phyloP scores from a whole-genome alignment of 2,888 invertebrate species.

The Panopea generosa region DNA sequence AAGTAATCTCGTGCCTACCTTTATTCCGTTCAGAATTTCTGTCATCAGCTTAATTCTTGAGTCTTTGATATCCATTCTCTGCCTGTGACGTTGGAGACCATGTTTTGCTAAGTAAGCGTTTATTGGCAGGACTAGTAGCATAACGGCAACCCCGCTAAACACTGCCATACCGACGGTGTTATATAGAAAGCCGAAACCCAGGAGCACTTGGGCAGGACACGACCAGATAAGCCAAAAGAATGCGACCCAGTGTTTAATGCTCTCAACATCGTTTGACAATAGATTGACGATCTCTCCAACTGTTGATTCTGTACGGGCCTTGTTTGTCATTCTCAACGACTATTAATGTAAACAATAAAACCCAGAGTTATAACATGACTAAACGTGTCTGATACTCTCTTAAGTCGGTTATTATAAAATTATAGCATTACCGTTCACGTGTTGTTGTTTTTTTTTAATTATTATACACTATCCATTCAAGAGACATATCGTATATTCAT shows the following conservation, averaged over 20 bases:
- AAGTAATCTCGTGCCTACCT: slow-evolving; percentile 62
- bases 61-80: slow-evolving; percentile 78
- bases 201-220: slow-evolving; percentile 62
- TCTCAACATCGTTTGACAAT: slow-evolving; percentile 83
- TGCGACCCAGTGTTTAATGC: slow-evolving; percentile 70
- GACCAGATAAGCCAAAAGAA: slow-evolving; percentile 76
- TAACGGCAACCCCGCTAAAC: slow-evolving; percentile 93
- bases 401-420: too few species aligned
- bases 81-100: slow-evolving; percentile 72
- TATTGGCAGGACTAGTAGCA: slow-evolving; percentile 92
- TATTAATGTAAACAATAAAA: slow-evolving; percentile 38
- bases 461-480: too few species aligned
- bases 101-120: slow-evolving; percentile 80
- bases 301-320: slow-evolving; percentile 79
- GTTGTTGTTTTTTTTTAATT: too few species aligned
- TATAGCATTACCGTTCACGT: too few species aligned
- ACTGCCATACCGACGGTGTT: slow-evolving; percentile 90
- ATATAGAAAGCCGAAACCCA: slow-evolving; percentile 86
- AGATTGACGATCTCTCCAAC: slow-evolving; percentile 84
- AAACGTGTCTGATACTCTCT: too few species aligned
- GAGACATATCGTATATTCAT: too few species aligned
- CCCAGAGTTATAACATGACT: too few species aligned
- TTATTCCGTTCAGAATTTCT: slow-evolving; percentile 81
- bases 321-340: slow-evolving; percentile 82
- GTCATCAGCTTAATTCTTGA: slow-evolving; percentile 79